Conservation (phyloP, 1,140 invertebrate genomes). For the Orius laevigatus region DNA sequence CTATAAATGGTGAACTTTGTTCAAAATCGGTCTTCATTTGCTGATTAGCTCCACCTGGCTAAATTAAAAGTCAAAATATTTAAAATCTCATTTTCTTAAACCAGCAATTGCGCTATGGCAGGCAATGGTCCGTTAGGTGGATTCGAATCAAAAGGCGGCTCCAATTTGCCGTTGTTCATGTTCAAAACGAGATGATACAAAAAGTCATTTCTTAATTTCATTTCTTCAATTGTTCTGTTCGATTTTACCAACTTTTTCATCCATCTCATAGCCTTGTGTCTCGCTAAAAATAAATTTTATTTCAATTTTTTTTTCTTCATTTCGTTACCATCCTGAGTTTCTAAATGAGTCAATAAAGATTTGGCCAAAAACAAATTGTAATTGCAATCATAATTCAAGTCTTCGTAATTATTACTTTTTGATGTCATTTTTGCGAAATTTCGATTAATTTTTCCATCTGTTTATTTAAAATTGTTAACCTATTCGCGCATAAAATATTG, state of each 20-base stretch:
- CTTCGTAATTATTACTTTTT: conserved; percentile 14
- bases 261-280: conserved; percentile 28
- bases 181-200: conserved; percentile 32
- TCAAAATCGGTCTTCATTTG: too few relatives aligned
- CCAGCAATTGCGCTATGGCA: conserved; percentile 27
- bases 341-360: not conserved
- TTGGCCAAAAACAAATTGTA: conserved; percentile 23
- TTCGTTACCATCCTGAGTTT: not conserved
- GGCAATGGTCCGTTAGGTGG: conserved; percentile 27
- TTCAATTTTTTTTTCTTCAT: not conserved
- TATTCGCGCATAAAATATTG: too few relatives aligned
- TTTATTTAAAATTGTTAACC: too few relatives aligned
- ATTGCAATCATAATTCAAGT: conserved; percentile 24
- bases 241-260: conserved; percentile 28
- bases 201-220: conserved; percentile 33
- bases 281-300: conserved; percentile 19
- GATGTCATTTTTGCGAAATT: too few relatives aligned
- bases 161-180: conserved; percentile 28
- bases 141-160: conserved; percentile 28
- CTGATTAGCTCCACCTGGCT: too few relatives aligned
- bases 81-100: conserved; percentile 11
- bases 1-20: too few relatives aligned
- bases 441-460: too few relatives aligned
- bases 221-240: conserved; percentile 28
- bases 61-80: too few relatives aligned